These are phyloP conservation scores for Erannis defoliaria DNA, from an alignment of 2,888 invertebrate genomes.

Conservation along the genomic window DNA sequence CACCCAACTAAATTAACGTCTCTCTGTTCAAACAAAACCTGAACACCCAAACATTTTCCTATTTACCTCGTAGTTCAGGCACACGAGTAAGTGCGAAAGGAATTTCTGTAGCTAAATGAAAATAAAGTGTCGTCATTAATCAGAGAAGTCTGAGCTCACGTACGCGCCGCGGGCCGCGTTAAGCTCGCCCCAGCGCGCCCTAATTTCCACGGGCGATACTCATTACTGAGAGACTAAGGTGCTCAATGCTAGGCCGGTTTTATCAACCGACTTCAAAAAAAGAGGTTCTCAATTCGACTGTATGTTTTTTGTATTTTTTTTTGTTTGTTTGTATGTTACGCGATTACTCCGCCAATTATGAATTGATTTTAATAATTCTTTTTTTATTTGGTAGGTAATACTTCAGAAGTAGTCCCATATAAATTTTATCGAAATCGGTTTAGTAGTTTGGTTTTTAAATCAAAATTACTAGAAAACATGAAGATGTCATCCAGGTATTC, in stretches of 20 bases:
- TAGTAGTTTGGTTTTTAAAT: no score
- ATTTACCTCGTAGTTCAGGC: neutral
- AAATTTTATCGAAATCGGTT: no score
- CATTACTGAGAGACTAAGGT: slow-evolving; percentile 44
- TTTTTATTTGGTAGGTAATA: no score
- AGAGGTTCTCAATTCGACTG: no score
- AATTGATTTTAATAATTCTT: no score
- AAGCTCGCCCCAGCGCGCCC: slow-evolving; percentile 46
- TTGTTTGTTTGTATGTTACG: no score
- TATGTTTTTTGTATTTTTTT: no score
- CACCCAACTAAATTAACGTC: neutral
- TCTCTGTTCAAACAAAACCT: neutral
- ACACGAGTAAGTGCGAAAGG: slow-evolving; percentile 45
- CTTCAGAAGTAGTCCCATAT: no score
- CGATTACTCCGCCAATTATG: no score
- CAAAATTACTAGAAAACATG: no score
- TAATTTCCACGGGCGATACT: slow-evolving; percentile 50
- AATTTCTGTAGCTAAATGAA: slow-evolving; percentile 58
- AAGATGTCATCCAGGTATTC: no score
- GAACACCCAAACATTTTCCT: slow-evolving; percentile 1
- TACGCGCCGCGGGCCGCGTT: slow-evolving; percentile 50
- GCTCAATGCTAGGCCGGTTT: slow-evolving; percentile 23
- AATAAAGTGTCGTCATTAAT: slow-evolving; percentile 74
- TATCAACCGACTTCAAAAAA: neutral
- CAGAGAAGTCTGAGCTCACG: slow-evolving; percentile 60